Conservation (phyloP, 2,888 invertebrate genomes). For the Drosophila koepferae region DNA sequence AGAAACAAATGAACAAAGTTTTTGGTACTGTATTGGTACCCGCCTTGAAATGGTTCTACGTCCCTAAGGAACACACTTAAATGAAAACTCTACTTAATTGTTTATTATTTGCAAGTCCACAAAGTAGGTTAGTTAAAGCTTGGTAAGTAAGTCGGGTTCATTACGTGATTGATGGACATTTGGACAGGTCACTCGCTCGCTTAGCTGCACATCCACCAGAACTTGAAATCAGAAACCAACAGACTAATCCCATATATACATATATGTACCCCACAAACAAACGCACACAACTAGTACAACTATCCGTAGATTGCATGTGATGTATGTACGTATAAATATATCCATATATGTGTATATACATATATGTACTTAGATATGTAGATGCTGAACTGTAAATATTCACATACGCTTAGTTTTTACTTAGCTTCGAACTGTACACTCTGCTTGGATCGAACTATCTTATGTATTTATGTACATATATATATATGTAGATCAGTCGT, state of each 20-base stretch:
- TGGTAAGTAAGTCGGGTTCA: conserved; percentile 47
- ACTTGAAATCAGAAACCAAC: conserved; percentile 33
- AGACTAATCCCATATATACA: conserved; percentile 26
- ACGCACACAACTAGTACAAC: conserved; percentile 12
- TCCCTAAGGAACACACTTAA: neutral
- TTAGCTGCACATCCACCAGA: conserved; percentile 33
- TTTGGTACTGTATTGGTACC: neutral
- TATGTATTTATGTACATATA: conserved; percentile 1
- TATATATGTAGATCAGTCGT: conserved; percentile 7
- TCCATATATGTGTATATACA: neutral
- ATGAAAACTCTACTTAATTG: neutral
- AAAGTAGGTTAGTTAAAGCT: conserved; percentile 15
- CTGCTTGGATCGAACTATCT: conserved; percentile 14
- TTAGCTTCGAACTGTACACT: neutral
- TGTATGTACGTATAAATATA: neutral
- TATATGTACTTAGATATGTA: neutral
- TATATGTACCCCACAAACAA: conserved; percentile 19
- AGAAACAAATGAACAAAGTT: neutral
- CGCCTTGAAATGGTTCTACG: neutral
- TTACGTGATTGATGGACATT: conserved; percentile 33
- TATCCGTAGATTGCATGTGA: conserved; percentile 27
- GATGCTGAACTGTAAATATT: conserved; percentile 20
- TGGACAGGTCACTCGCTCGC: conserved; percentile 33
- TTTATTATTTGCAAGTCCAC: conserved; percentile 8
- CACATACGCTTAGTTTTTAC: conserved; percentile 14